Percentiles rank a stretch among this genome's conserved stretches.
phyloP scores from a whole-genome alignment of 2,888 invertebrate species.

The Pseudococcus viburni region DNA sequence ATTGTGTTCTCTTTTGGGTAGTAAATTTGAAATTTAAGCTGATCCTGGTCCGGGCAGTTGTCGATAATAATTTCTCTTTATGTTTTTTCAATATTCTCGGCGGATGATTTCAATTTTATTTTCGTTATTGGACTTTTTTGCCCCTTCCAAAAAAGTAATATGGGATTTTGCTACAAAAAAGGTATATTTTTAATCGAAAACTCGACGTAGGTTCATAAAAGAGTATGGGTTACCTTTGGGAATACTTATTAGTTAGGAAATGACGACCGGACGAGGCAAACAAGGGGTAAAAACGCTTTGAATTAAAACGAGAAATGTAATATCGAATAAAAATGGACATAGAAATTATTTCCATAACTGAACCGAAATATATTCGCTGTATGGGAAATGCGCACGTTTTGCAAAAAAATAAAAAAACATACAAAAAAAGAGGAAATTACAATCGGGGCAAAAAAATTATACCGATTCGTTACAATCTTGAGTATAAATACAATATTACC shows the following conservation, averaged over 20 bases:
- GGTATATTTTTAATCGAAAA: slow-evolving; percentile 46
- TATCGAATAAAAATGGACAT: slow-evolving; percentile 40
- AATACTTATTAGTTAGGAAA: slow-evolving; percentile 39
- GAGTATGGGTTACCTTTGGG: slow-evolving; percentile 20
- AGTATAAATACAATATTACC: slow-evolving; percentile 41
- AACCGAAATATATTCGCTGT: slow-evolving; percentile 34
- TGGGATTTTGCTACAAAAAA: neutral
- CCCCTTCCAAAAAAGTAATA: neutral
- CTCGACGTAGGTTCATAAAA: neutral
- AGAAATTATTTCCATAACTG: slow-evolving; percentile 48
- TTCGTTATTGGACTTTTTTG: neutral
- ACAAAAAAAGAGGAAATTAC: neutral
- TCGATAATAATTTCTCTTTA: slow-evolving; percentile 19
- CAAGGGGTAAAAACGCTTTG: slow-evolving; percentile 10
- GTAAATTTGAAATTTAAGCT: slow-evolving; percentile 17
- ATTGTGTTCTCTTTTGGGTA: neutral
- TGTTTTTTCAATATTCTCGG: slow-evolving; percentile 40
- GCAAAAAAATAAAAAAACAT: neutral
- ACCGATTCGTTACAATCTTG: slow-evolving; percentile 10
- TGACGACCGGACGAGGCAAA: neutral
- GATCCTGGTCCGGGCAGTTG: neutral
- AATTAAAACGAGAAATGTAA: slow-evolving; percentile 33
- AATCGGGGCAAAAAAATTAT: slow-evolving; percentile 12
- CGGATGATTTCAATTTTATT: slow-evolving; percentile 39
- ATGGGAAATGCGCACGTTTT: neutral